Conservation (phyloP, 2,113 vertebrate species). For the Zapus hudsonius region DNA sequence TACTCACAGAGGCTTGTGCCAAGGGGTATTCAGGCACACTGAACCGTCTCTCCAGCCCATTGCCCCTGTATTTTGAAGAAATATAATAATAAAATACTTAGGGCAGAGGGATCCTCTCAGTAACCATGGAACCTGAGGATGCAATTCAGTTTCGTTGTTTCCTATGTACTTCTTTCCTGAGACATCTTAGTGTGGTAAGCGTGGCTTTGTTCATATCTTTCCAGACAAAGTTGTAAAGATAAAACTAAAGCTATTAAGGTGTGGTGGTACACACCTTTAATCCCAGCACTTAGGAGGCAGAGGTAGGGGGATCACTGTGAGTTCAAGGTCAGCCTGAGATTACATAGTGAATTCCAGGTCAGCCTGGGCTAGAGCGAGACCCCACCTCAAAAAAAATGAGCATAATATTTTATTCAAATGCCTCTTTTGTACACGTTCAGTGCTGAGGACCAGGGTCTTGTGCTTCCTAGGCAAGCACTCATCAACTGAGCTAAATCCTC, state of each 20-base stretch:
- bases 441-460: slow-evolving; percentile 14
- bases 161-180: slow-evolving; percentile 76
- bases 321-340: too few relatives aligned
- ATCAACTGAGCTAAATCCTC: too few relatives aligned
- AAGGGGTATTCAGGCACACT: too few relatives aligned
- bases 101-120: slow-evolving; percentile 81
- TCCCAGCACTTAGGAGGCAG: too few relatives aligned
- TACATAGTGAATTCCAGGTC: too few relatives aligned
- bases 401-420: slow-evolving; percentile 75
- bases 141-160: slow-evolving; percentile 83
- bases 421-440: slow-evolving; percentile 78
- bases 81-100: slow-evolving; percentile 87
- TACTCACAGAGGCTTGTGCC: slow-evolving; percentile 85
- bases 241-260: too few relatives aligned
- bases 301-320: too few relatives aligned
- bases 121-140: slow-evolving; percentile 82
- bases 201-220: slow-evolving; percentile 73
- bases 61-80: slow-evolving; percentile 81
- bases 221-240: slow-evolving; percentile 71
- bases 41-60: too few relatives aligned
- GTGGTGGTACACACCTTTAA: too few relatives aligned
- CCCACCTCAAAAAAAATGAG: too few relatives aligned
- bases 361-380: too few relatives aligned
- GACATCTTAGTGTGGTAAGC: slow-evolving; percentile 77
- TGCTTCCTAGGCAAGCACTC: too few relatives aligned